phyloP scores from a whole-genome alignment of 2,888 invertebrate species.

The Agrotis exclamationis region DNA sequence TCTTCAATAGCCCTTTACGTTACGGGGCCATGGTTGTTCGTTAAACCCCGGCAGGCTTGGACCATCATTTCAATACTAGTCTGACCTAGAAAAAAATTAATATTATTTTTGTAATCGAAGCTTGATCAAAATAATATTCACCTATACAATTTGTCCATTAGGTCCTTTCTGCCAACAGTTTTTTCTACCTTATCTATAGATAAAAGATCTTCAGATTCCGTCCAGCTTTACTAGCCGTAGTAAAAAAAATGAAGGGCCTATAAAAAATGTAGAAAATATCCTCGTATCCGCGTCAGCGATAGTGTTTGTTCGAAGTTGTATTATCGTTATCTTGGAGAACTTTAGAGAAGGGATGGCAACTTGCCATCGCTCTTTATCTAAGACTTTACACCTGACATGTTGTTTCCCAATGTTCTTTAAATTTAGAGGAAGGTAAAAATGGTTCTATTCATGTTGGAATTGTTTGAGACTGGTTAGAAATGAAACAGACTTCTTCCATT shows the following conservation, averaged over 20 bases:
- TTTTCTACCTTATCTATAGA: not conserved
- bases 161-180: too few relatives aligned
- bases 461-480: not conserved
- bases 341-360: slow-evolving; percentile 36
- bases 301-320: slow-evolving; percentile 16
- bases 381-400: slow-evolving; percentile 21
- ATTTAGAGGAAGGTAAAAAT: not conserved
- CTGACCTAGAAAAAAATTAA: too few relatives aligned
- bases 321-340: slow-evolving; percentile 21
- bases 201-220: not conserved
- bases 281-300: not conserved
- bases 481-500: not conserved
- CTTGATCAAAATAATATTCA: too few relatives aligned
- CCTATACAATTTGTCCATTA: too few relatives aligned
- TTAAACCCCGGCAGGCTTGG: too few relatives aligned
- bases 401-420: not conserved
- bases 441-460: not conserved
- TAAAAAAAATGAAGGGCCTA: not conserved
- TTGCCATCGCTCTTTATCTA: slow-evolving; percentile 43
- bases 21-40: too few relatives aligned
- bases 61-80: too few relatives aligned
- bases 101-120: too few relatives aligned
- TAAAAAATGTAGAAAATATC: not conserved
- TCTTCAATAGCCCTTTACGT: too few relatives aligned
- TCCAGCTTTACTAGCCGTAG: not conserved